Base-by-base conservation (phyloP, 2,888 invertebrate genomes). In the Epirrhoe tristata region DNA sequence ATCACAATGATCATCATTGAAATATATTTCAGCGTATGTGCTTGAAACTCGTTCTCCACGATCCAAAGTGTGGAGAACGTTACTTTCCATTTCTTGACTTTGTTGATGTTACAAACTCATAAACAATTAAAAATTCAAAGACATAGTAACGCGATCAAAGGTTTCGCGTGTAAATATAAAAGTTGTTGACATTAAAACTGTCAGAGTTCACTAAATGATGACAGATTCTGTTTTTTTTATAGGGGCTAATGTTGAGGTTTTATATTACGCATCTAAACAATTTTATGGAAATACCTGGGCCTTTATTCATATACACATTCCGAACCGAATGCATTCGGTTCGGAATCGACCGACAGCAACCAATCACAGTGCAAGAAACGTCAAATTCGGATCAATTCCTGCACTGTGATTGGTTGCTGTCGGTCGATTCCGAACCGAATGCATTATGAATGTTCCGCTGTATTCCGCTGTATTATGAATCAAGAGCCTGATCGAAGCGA, bases 11-110 rank as follows among this genome's bases (percentile, higher is more conserved):
- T 77, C 74, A 73, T 90, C 84, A 59, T 84, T 74, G 6, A 86
- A 81, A 75, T 87, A 93, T 65, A 86, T 86, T 73, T 93, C 90
- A 55, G 89, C 88, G 69, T 92, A 92, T 32, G 81, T 78, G 65
- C 90, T 88, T 36, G 86, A 83, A 46, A 88, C 88, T 71, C 81
- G 81, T 71, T 92, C 81, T 12, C 81, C 81, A 46, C 77, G 48
- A 14, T 75, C 64, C 56, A 77, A 56, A 2, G 81, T 82, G 66
- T 80, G 67, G 64, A 79, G 72, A 64, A 85, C 74, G 71, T 84
- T 76, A 50, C 78, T 70, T 61, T 84, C 81, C 87, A 87, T 88
- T 43, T 16, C 5, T 12, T 10, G 34, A 57, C 52, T 52, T 51
- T 64, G 12, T 36, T 58, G n/a, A 57, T 32, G 16, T 58, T 39